phyloP scores from a whole-genome alignment of 2,888 invertebrate genomes.

The Cataglyphis livida region DNA sequence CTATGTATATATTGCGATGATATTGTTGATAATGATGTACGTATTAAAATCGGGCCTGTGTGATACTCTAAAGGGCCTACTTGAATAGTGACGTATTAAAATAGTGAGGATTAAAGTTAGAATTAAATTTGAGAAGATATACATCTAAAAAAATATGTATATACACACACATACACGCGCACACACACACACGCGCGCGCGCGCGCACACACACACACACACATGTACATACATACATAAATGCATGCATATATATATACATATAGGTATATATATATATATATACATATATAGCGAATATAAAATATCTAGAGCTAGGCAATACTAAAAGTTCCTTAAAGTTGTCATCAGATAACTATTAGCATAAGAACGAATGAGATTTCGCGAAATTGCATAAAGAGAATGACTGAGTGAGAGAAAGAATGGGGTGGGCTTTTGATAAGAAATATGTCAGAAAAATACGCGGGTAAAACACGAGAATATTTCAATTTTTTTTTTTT shows the following conservation, averaged over 20 bases:
- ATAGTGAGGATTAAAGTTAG: no score
- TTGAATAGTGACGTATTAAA: neutral
- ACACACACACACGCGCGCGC: no score
- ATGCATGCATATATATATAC: constrained; percentile 13
- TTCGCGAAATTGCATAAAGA: constrained; percentile 61
- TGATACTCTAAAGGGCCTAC: constrained; percentile 84
- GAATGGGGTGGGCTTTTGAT: neutral
- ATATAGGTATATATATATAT: constrained; percentile 63
- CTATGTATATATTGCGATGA: constrained; percentile 55
- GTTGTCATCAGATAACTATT: constrained; percentile 81
- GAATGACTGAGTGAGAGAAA: constrained; percentile 6
- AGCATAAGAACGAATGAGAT: constrained; percentile 76
- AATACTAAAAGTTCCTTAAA: constrained; percentile 84
- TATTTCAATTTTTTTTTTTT: neutral
- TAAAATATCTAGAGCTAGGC: constrained; percentile 85
- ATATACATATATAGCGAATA: constrained; percentile 73
- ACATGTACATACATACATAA: constrained; percentile 61
- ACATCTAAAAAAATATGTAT: neutral
- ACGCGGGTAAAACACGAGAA: neutral
- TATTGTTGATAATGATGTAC: constrained; percentile 36
- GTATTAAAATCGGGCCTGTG: constrained; percentile 80
- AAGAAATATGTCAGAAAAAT: neutral
- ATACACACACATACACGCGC: constrained; percentile 53
- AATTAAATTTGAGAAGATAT: neutral
- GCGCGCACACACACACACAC: neutral